phyloP scores from a whole-genome alignment of 2,113 vertebrate genomes.

The Taurulus bubalis region DNA sequence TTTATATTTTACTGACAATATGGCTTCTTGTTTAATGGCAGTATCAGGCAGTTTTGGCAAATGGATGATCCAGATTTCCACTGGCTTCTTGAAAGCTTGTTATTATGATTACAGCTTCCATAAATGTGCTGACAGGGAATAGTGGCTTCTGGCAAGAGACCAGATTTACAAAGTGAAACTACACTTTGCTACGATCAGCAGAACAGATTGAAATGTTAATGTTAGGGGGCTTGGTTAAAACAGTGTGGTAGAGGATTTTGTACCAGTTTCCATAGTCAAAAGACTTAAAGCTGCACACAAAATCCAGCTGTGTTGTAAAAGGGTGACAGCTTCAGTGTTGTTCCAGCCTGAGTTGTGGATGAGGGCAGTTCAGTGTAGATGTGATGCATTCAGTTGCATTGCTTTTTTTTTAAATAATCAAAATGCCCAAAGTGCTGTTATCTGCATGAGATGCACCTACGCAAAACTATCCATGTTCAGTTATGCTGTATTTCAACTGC shows the following conservation, averaged over 20 bases:
- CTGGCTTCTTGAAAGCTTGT: constrained; percentile 64
- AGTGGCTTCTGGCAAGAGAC: constrained; percentile 58
- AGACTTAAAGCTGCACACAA: constrained; percentile 41
- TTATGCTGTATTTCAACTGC: background rate
- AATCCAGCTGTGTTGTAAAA: constrained; percentile 57
- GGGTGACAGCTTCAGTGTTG: constrained; percentile 20
- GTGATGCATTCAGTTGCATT: constrained; percentile 5
- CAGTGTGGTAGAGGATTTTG: constrained; percentile 30
- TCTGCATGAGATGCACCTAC: background rate
- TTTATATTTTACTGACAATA: constrained; percentile 22
- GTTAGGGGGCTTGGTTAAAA: constrained; percentile 49
- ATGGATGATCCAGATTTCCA: constrained; percentile 63
- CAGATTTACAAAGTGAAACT: constrained; percentile 55
- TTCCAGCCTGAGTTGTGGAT: constrained; percentile 8
- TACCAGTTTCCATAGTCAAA: constrained; percentile 40
- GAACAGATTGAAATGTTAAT: constrained; percentile 50
- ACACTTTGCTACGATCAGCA: constrained; percentile 58
- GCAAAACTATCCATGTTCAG: background rate
- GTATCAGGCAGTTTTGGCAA: constrained; percentile 50
- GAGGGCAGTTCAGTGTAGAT: constrained; percentile 8
- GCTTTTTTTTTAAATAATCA: background rate
- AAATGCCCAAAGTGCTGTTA: background rate
- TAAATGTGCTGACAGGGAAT: constrained; percentile 73
- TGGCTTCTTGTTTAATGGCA: constrained; percentile 44
- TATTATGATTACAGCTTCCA: constrained; percentile 73